These are phyloP conservation scores for Passerina amoena DNA, from an alignment of 2,113 vertebrate genomes.

Conservation along the genomic window DNA sequence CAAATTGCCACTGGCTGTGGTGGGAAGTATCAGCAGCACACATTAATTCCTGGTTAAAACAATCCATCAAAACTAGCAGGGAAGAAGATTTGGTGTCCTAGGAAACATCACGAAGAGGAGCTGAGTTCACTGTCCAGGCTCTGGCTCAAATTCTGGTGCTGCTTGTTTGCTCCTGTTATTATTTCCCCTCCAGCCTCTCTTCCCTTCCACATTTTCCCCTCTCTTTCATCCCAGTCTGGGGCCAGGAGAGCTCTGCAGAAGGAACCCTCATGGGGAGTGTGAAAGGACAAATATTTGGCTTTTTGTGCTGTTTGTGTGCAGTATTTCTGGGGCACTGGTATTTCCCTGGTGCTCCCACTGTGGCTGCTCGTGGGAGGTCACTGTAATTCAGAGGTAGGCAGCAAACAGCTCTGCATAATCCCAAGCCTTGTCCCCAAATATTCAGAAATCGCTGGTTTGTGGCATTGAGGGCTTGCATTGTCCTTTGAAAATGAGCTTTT, in stretches of 20 bases:
- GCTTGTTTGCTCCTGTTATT: background rate
- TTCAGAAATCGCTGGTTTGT: background rate
- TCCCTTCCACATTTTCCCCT: rapidly evolving
- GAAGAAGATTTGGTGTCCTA: background rate
- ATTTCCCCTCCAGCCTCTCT: background rate
- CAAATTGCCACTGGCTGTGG: too few species aligned
- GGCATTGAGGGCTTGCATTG: background rate
- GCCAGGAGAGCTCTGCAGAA: background rate
- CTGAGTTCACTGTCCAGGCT: background rate
- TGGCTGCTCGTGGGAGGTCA: background rate
- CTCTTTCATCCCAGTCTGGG: background rate
- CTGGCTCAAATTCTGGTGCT: background rate
- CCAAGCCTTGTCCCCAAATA: constrained; percentile 30
- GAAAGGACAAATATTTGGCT: constrained; percentile 27
- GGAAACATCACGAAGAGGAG: background rate
- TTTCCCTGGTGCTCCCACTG: constrained; percentile 15
- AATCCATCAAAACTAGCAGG: background rate
- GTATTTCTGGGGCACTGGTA: constrained; percentile 5
- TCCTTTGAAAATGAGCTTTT: background rate
- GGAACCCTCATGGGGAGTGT: rapidly evolving
- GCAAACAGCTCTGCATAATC: constrained; percentile 15
- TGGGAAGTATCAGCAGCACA: background rate
- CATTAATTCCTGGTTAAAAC: background rate
- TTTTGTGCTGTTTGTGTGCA: background rate
- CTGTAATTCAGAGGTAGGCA: constrained; percentile 44